These are phyloP conservation scores for Arothron firmamentum DNA, from an alignment of 2,113 vertebrate genomes.

Conservation along the genomic window DNA sequence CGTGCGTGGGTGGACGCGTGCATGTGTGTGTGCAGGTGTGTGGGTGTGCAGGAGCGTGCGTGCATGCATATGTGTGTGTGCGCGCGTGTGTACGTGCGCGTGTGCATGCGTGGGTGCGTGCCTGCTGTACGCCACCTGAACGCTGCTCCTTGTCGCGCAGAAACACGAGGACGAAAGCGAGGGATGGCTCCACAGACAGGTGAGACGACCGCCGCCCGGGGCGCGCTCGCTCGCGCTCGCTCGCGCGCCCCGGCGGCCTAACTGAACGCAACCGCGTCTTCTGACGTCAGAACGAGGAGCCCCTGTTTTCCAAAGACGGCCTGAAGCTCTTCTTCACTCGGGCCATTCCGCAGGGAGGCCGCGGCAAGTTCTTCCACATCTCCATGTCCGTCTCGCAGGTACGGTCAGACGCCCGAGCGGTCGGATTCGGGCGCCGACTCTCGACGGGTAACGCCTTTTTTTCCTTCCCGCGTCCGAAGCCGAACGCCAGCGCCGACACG, in stretches of 20 bases:
- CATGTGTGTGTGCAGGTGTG: too few species aligned
- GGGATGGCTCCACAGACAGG: constrained; percentile 94
- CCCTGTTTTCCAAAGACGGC: constrained; percentile 88
- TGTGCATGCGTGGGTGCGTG: too few species aligned
- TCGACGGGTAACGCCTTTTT: too few species aligned
- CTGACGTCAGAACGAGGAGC: constrained; percentile 84
- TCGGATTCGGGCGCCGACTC: too few species aligned
- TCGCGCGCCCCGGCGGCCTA: too few species aligned
- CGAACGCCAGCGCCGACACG: constrained; percentile 88
- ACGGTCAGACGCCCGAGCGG: too few species aligned
- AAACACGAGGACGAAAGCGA: constrained; percentile 97
- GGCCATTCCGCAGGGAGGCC: constrained; percentile 88
- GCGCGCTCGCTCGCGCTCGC: too few species aligned
- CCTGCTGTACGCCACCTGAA: constrained; percentile 3
- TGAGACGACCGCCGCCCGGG: constrained; percentile 52
- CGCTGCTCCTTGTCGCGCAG: constrained; percentile 64
- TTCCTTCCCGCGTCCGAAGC: too few species aligned
- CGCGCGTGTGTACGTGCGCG: too few species aligned
- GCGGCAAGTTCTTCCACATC: constrained; percentile 93
- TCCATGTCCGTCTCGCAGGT: constrained; percentile 92
- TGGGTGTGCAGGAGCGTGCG: too few species aligned
- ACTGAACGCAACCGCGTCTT: background rate
- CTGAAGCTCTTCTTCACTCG: constrained; percentile 90
- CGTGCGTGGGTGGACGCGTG: too few species aligned
- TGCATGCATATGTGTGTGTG: too few species aligned